Evolutionary conservation across 2,888 invertebrate genomes (phyloP), one percentile per base, ranked within the genome.

Genomic region (Invenusta paracnida): DNA sequence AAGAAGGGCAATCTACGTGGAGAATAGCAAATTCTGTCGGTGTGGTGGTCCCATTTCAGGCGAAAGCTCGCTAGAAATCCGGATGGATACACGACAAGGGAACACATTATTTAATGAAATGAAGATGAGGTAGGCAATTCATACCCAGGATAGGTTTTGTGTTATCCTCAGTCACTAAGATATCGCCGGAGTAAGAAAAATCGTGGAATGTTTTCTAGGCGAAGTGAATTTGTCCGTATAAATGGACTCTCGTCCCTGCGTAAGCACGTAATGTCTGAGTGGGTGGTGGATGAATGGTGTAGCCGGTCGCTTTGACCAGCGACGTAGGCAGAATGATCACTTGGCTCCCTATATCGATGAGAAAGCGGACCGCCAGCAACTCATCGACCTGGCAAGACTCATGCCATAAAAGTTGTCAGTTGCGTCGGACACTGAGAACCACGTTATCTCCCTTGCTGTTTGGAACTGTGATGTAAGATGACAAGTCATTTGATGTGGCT

Each of bases 1-100:
- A 83, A 84, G 29, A n/a, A n/a, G n/a, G 82, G 84, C 17, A 84
- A 82, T 2, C 30, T 29, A 17, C 82, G 82, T 11, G 48, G 5
- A 48, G 48, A 17, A 17, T 48, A 48, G 48, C 17, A 17, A 5
- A 48, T 48, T 48, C 48, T 17, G 48, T 48, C 48, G 5, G 17
- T 48, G 48, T 48, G 48, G 48, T 17, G 17, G 48, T 48, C 48
- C 5, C 48, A 11, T 48, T 48, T 48, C 5, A 48, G 48, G 17
- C 17, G 48, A 17, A 48, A 48, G 48, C 48, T 48, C 17, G 48
- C 48, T 48, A 48, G 5, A 48, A 48, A 48, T 48, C 48, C 48
- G 5, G 48, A 11, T 48, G 5, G 48, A 48, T 48, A 17, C 48
- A 48, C 48, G 48, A 48, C 17, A 48, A 48, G 5, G 5, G 17